Conservation (phyloP, 2,113 vertebrate species). For the Mustela lutreola region DNA sequence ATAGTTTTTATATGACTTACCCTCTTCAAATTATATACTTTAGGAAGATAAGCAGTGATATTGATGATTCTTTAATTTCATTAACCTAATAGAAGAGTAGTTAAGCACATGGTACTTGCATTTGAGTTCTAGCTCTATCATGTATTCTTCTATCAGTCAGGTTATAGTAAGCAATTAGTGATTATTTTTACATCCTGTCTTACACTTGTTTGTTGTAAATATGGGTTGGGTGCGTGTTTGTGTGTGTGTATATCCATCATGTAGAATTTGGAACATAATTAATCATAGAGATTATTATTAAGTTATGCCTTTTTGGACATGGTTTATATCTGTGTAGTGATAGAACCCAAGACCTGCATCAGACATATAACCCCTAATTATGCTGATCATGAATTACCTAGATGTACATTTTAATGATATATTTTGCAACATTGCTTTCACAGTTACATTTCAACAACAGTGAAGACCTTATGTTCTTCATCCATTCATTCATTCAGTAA, state of each 20-base stretch:
- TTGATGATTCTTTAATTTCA: slow-evolving; percentile 18
- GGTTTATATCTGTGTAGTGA: background rate
- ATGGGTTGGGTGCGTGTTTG: background rate
- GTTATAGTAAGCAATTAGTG: background rate
- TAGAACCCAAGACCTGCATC: background rate
- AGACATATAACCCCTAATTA: background rate
- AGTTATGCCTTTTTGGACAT: background rate
- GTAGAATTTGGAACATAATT: background rate
- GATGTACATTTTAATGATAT: background rate
- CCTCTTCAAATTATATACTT: background rate
- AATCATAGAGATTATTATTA: slow-evolving; percentile 28
- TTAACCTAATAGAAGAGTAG: background rate
- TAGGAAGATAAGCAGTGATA: background rate
- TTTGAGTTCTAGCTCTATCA: slow-evolving; percentile 14
- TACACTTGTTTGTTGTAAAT: background rate
- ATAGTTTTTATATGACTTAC: background rate
- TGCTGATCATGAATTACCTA: background rate
- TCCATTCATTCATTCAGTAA: background rate
- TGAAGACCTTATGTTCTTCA: background rate
- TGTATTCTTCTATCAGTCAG: background rate
- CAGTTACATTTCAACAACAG: background rate
- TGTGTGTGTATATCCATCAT: background rate
- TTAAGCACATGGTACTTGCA: background rate
- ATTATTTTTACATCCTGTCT: slow-evolving; percentile 3
- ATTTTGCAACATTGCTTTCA: background rate